Evolutionary conservation across 92 coral and sea anemone species (phyloP), one percentile per base, ranked within the genome.

Genomic region (Desmophyllum pertusum): DNA sequence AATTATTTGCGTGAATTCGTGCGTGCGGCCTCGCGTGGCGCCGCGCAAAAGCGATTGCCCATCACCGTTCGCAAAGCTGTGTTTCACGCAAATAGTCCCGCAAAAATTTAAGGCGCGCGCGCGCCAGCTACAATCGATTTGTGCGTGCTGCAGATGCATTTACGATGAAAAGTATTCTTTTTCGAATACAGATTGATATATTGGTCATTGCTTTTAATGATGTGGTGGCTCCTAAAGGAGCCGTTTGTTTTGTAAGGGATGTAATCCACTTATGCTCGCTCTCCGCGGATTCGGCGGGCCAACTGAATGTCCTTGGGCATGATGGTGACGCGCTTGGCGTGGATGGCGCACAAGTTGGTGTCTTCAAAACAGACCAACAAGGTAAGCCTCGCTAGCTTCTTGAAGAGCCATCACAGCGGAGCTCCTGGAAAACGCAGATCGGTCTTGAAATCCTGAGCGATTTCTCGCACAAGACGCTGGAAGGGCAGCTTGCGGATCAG

Each of bases 381-480:
- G 96, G 79, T 93, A 93, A 42, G 94, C 94, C 78, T 93, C 96
- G 92, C 96, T 90, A 37, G 96, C 96, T 59, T 93, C 96, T 79
- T 90, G 96, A 81, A 93, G 88, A 42, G 96, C 96, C 93, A 90
- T 87, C 86, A 93, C 96, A 43, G 96, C 96, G 11, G 94, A 87
- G 84, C 93, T 90, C 85, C n/a, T n/a, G n/a, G n/a, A n/a, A n/a
- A n/a, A n/a, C n/a, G n/a, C n/a, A n/a, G n/a, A n/a, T n/a, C n/a
- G n/a, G n/a, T n/a, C n/a, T n/a, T n/a, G n/a, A n/a, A n/a, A n/a
- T n/a, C n/a, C n/a, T 91, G 92, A 80, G 94, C 92, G 80, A 91
- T 91, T 80, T 91, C 94, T 76, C 94, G 91, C 75, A 91, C 94
- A 36, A 91, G 94, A 88, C 94, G 94, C 70, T 91, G 94, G 86